These are phyloP conservation scores for Chaetodon trifascialis DNA, from an alignment of 2,113 vertebrate genomes.

Conservation along the genomic window DNA sequence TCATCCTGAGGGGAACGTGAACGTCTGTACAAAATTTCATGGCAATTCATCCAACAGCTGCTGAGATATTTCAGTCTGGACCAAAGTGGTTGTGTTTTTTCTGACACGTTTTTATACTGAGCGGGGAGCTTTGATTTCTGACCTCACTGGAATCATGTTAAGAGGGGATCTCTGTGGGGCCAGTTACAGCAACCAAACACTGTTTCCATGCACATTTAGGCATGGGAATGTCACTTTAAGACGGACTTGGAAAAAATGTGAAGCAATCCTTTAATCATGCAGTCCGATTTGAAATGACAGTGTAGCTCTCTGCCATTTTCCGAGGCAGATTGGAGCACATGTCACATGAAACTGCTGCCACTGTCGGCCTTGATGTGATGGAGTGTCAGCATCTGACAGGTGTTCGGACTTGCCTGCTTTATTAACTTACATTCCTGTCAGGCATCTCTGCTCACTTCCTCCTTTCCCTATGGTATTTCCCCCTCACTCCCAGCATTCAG, in stretches of 20 bases:
- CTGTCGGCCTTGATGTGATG: neutral
- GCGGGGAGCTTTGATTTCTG: neutral
- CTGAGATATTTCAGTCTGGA: too few species aligned
- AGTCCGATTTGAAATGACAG: neutral
- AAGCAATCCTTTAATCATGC: neutral
- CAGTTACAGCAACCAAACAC: neutral
- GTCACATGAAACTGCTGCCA: neutral
- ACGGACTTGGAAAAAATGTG: neutral
- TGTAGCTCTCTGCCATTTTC: neutral
- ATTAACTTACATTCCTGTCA: constrained; percentile 32
- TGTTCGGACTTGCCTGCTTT: constrained; percentile 33
- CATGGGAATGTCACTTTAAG: neutral
- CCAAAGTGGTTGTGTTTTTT: neutral
- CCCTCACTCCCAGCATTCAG: constrained; percentile 7
- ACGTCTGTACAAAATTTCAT: neutral
- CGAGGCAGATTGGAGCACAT: neutral
- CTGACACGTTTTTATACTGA: neutral
- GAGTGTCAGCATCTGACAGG: neutral
- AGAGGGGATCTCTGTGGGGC: too few species aligned
- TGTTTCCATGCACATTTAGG: neutral
- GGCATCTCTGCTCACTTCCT: neutral
- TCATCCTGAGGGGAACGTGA: neutral
- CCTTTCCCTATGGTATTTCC: neutral
- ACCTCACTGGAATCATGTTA: neutral
- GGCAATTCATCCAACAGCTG: neutral